These are phyloP conservation scores for Danaus plexippus DNA, from an alignment of 1,140 invertebrate genomes.

Conservation along the genomic window DNA sequence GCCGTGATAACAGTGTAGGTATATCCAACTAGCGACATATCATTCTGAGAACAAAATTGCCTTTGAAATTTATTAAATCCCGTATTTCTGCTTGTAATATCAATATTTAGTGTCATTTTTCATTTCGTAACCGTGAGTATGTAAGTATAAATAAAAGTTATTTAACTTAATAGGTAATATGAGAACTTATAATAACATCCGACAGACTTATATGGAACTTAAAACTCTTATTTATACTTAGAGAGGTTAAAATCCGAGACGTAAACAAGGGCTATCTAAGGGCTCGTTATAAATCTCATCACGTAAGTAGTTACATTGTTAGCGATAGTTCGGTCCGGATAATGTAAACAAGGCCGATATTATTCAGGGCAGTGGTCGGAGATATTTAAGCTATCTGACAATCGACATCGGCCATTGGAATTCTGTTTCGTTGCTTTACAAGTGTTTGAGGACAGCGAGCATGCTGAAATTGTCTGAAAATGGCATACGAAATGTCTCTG, in stretches of 20 bases:
- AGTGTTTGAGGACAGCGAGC: constrained; percentile 21
- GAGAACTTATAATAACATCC: no score
- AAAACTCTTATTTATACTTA: no score
- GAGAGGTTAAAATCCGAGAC: constrained; percentile 13
- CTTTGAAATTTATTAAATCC: no score
- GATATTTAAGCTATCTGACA: constrained; percentile 53
- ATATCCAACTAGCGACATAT: no score
- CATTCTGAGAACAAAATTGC: no score
- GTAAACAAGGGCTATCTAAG: constrained; percentile 21
- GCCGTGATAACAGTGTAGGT: no score
- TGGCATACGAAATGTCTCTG: background rate
- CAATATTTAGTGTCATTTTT: no score
- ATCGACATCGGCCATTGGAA: constrained; percentile 39
- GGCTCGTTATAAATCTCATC: constrained; percentile 32
- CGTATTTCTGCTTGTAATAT: no score
- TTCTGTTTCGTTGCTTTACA: constrained; percentile 36
- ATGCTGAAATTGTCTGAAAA: constrained; percentile 19
- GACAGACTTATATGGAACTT: no score
- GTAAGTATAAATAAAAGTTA: no score
- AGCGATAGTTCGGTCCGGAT: constrained; percentile 31
- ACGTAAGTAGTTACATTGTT: constrained; percentile 38
- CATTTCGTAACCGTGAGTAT: no score
- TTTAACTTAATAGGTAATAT: no score
- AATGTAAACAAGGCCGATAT: constrained; percentile 41
- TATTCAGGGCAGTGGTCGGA: constrained; percentile 40